phyloP scores from a whole-genome alignment of 2,113 vertebrate genomes.

The Vidua macroura region DNA sequence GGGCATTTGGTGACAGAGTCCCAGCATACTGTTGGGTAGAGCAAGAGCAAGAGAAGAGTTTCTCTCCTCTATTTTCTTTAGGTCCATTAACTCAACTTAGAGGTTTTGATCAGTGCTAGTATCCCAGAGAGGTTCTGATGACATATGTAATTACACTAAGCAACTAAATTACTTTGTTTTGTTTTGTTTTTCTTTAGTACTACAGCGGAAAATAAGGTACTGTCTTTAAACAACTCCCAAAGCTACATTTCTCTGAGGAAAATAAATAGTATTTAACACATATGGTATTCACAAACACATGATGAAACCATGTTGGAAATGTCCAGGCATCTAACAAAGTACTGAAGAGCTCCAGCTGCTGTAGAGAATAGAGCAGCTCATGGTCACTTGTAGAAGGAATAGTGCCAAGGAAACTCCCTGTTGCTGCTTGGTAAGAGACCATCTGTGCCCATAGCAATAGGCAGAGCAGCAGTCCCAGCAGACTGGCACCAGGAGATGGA shows the following conservation, averaged over 20 bases:
- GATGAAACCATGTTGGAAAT: neutral
- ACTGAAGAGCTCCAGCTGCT: neutral
- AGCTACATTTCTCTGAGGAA: neutral
- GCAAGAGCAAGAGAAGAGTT: neutral
- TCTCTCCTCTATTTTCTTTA: neutral
- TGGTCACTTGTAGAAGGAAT: neutral
- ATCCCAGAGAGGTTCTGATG: neutral
- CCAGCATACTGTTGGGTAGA: neutral
- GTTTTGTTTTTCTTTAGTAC: neutral
- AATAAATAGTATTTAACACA: neutral
- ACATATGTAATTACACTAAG: neutral
- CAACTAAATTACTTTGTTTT: neutral
- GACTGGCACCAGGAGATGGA: neutral
- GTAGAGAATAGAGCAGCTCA: neutral
- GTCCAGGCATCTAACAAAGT: neutral
- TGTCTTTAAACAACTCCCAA: neutral
- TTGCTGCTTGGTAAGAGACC: neutral
- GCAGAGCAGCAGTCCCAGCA: neutral
- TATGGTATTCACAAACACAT: neutral
- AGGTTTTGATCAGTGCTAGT: neutral
- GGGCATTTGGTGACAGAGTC: neutral
- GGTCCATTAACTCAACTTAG: neutral
- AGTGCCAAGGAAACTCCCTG: neutral
- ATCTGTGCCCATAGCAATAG: neutral
- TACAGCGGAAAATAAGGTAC: neutral